Evolutionary conservation across 2,797 vertebrate genomes (phyloP).

Genomic region (Oreortyx pictus): DNA sequence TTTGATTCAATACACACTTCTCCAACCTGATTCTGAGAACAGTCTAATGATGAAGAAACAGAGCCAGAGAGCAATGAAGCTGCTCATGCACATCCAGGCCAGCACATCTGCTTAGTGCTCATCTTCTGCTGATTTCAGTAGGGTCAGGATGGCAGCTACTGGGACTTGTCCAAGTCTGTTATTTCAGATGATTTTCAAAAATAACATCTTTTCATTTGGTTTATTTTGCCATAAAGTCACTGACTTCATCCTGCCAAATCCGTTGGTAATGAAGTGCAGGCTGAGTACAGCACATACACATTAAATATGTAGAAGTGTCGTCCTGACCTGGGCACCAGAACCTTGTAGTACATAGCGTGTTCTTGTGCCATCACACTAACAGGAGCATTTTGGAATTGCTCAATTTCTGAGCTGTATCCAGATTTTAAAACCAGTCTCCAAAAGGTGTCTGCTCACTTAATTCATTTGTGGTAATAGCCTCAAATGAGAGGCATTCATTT

Average conservation of each 20-base stretch:
- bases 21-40: slow-evolving; percentile 7
- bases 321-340: not conserved
- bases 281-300: not conserved
- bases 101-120: not conserved
- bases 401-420: not conserved
- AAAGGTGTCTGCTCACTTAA: slow-evolving; percentile 62
- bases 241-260: slow-evolving; percentile 13
- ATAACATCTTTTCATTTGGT: slow-evolving; percentile 22
- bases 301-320: not conserved
- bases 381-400: not conserved
- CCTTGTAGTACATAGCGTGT: not conserved
- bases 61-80: not conserved
- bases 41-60: not conserved
- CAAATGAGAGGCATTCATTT: slow-evolving; percentile 61
- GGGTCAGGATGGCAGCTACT: not conserved
- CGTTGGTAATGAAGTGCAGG: not conserved
- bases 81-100: not conserved
- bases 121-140: not conserved
- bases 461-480: slow-evolving; percentile 61
- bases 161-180: slow-evolving; percentile 18
- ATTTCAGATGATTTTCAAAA: slow-evolving; percentile 16
- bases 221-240: not conserved
- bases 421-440: slow-evolving; percentile 17
- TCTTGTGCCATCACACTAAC: not conserved
- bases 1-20: not conserved